A percentile compares a stretch with the other conserved stretches of the same genome.
Evolutionary conservation across 92 coral and sea anemone genomes (phyloP).

Genomic region (Bergia puertoricense): DNA sequence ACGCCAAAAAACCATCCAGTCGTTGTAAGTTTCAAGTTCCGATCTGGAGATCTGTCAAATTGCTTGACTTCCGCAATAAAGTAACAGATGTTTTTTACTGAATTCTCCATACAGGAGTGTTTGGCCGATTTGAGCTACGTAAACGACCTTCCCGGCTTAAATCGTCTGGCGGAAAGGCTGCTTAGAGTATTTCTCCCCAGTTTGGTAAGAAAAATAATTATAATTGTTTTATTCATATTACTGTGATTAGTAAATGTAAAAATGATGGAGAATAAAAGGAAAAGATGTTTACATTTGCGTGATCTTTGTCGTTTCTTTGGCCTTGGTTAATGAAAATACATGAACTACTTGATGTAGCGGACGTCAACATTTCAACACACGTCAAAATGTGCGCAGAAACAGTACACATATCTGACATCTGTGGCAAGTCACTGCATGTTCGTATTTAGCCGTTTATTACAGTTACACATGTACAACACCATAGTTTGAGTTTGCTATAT

Average conservation of each 20-base stretch:
- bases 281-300: neutral
- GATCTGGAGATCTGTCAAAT: neutral
- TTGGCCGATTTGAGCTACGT: slow-evolving; percentile 70
- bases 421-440: no score
- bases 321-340: neutral
- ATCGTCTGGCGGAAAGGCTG: slow-evolving; percentile 70
- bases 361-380: slow-evolving; percentile 9
- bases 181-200: slow-evolving; percentile 70
- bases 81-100: neutral
- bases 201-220: slow-evolving; percentile 64
- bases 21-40: neutral
- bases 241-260: neutral
- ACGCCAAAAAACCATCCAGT: neutral
- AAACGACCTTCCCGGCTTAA: slow-evolving; percentile 54
- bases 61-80: neutral
- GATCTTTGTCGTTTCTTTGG: neutral
- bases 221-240: neutral
- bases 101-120: slow-evolving; percentile 7
- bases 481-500: no score
- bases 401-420: neutral
- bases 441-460: no score
- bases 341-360: neutral
- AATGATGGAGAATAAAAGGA: neutral
- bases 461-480: no score
- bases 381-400: neutral